Evolutionary conservation across 2,113 vertebrate species (phyloP).

Genomic region (Leucosticte australis): DNA sequence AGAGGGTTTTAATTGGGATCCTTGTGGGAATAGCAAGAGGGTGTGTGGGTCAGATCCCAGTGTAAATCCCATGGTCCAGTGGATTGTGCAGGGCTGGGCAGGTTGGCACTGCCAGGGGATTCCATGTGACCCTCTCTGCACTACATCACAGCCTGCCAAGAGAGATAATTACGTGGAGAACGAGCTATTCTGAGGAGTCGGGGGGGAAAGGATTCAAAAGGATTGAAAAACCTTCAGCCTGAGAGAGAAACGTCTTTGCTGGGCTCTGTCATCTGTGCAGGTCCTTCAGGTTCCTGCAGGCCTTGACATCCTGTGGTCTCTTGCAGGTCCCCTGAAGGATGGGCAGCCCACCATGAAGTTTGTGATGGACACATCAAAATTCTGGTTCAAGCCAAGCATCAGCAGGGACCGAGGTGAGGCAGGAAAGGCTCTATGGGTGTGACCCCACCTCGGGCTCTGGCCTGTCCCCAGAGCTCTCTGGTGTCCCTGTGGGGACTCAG

Average conservation of each 20-base stretch:
- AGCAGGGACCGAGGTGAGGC: conserved; percentile 83
- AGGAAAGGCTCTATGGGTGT: background rate
- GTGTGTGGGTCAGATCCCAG: background rate
- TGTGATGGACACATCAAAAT: conserved; percentile 91
- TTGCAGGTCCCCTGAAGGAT: conserved; percentile 63
- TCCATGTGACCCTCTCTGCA: background rate
- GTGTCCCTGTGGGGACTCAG: no score
- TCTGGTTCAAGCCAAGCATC: conserved; percentile 90
- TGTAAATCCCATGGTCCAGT: background rate
- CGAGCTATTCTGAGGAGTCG: background rate
- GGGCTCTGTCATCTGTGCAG: background rate
- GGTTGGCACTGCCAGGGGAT: background rate
- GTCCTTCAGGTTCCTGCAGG: background rate
- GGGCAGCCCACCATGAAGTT: conserved; percentile 90
- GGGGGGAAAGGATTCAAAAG: background rate
- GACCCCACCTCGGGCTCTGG: fast-evolving
- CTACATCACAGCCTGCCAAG: background rate
- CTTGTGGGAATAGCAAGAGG: background rate
- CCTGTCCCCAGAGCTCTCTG: fast-evolving
- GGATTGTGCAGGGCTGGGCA: background rate
- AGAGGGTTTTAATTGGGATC: conserved; percentile 27
- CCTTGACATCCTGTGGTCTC: background rate
- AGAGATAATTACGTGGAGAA: background rate
- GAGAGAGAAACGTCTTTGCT: background rate
- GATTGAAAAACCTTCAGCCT: background rate